Percentiles rank a stretch among this genome's conserved stretches.
phyloP scores from a whole-genome alignment of 2,888 invertebrate genomes.

The Muscina levida region DNA sequence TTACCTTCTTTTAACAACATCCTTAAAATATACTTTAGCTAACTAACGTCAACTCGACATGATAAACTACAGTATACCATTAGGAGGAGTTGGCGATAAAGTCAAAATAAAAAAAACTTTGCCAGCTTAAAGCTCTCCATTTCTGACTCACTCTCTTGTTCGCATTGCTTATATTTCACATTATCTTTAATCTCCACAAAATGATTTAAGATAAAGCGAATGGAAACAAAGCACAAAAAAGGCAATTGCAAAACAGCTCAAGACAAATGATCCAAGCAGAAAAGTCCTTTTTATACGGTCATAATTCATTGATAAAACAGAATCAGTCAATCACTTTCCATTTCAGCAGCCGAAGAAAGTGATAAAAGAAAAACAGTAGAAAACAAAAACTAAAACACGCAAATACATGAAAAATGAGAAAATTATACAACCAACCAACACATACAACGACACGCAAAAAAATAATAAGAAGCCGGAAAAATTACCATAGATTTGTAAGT shows the following conservation, averaged over 20 bases:
- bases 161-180: slow-evolving; percentile 14
- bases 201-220: slow-evolving; percentile 33
- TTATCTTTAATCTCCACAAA: slow-evolving; percentile 33
- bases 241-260: neutral
- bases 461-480: too few relatives aligned
- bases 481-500: slow-evolving; percentile 48
- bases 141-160: too few relatives aligned
- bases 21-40: slow-evolving; percentile 25
- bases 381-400: neutral
- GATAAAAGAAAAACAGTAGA: neutral
- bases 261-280: slow-evolving; percentile 65
- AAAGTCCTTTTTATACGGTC: slow-evolving; percentile 67
- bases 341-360: slow-evolving; percentile 10
- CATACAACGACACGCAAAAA: too few relatives aligned
- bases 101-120: neutral
- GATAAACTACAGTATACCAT: neutral
- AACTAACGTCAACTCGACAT: neutral
- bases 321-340: slow-evolving; percentile 8
- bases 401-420: slow-evolving; percentile 54
- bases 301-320: slow-evolving; percentile 66
- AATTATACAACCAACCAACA: slow-evolving; percentile 39
- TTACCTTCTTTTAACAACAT: too few relatives aligned
- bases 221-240: neutral
- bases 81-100: neutral
- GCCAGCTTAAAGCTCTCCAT: neutral